These are phyloP conservation scores for Acanthurus leucopareius DNA, from an alignment of 2,797 vertebrate species.

Conservation along the genomic window DNA sequence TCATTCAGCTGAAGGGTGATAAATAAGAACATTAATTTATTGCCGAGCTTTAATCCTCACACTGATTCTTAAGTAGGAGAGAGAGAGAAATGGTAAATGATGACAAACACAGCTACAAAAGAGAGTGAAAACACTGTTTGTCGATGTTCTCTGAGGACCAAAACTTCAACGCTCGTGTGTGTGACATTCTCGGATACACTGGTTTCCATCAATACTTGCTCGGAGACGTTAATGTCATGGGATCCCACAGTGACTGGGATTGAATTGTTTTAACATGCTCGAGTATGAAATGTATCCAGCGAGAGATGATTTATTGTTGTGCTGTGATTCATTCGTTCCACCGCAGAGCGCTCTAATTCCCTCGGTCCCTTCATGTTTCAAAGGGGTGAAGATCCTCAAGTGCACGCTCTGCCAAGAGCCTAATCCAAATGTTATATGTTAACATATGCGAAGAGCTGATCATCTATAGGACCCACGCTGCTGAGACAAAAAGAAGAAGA, in stretches of 20 bases:
- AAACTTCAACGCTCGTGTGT: background rate
- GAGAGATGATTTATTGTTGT: constrained; percentile 66
- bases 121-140: constrained; percentile 8
- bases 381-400: constrained; percentile 46
- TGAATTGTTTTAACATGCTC: constrained; percentile 59
- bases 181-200: constrained; percentile 11
- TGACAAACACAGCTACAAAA: background rate
- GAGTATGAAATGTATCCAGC: constrained; percentile 60
- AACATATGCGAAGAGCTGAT: constrained; percentile 67
- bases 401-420: constrained; percentile 50
- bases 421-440: constrained; percentile 74
- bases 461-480: constrained; percentile 62
- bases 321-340: constrained; percentile 65
- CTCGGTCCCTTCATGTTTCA: constrained; percentile 48
- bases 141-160: constrained; percentile 2
- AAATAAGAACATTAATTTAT: background rate
- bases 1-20: background rate
- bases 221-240: constrained; percentile 36
- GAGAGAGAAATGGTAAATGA: background rate
- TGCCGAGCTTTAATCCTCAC: background rate
- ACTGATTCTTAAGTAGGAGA: background rate
- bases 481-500: constrained; percentile 57
- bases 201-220: constrained; percentile 17
- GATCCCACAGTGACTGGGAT: constrained; percentile 26
- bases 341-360: constrained; percentile 70